phyloP scores from a whole-genome alignment of 1,140 invertebrate genomes.

The Stegodyphus dumicola region DNA sequence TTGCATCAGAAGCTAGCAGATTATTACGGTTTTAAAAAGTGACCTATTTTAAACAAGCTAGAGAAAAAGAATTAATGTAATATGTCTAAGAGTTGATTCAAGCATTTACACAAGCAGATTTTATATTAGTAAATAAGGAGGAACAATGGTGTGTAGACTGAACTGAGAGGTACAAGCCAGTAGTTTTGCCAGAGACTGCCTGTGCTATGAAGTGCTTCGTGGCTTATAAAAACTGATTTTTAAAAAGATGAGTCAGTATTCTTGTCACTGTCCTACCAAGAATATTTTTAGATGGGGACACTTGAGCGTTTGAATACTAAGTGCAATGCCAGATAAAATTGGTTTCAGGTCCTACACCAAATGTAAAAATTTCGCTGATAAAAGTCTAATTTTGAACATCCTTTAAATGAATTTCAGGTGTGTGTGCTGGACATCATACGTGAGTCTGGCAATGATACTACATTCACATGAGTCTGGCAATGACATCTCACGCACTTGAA shows the following conservation, averaged over 20 bases:
- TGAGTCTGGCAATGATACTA: slow-evolving; percentile 57
- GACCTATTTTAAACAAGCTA: no score
- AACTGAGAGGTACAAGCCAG: neutral
- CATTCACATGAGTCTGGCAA: slow-evolving; percentile 51
- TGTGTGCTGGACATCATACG: slow-evolving; percentile 54
- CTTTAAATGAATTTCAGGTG: slow-evolving; percentile 60
- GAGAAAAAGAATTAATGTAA: no score
- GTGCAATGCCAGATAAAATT: slow-evolving; percentile 51
- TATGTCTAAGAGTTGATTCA: no score
- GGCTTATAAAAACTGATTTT: slow-evolving; percentile 28
- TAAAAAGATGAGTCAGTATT: slow-evolving; percentile 8
- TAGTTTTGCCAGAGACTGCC: slow-evolving; percentile 53
- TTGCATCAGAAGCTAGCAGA: no score
- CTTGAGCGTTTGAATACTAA: neutral
- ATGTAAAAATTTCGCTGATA: slow-evolving; percentile 51
- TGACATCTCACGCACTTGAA: slow-evolving; percentile 58
- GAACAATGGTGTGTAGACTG: neutral
- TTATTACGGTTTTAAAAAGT: no score
- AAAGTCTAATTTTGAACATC: slow-evolving; percentile 58
- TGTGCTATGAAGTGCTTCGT: slow-evolving; percentile 56
- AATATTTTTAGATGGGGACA: neutral
- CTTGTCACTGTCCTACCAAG: slow-evolving; percentile 1
- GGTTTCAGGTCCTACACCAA: slow-evolving; percentile 55
- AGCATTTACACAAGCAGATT: no score
- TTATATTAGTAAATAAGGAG: no score